A percentile compares a stretch with the other conserved stretches of the same genome.
phyloP scores from a whole-genome alignment of 2,797 vertebrate species.

The Triplophysa yarkandensis region DNA sequence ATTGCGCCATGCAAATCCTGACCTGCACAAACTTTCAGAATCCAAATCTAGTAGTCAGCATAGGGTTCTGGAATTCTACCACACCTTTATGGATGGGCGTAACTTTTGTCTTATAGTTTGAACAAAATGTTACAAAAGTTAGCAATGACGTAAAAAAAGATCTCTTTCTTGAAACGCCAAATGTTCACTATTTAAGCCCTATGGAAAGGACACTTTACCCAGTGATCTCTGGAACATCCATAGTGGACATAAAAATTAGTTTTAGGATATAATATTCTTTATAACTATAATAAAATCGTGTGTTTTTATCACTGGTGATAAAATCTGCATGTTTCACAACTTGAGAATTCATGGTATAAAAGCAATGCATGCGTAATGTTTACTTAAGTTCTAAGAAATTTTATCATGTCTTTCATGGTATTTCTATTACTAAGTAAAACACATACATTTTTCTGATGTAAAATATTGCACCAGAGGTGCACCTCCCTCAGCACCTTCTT shows the following conservation, averaged over 20 bases:
- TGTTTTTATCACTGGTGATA: neutral
- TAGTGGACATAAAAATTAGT: neutral
- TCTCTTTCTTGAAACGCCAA: neutral
- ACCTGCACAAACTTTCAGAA: slow-evolving; percentile 1
- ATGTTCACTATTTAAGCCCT: neutral
- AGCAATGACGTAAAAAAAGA: slow-evolving; percentile 1
- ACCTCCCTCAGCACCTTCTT: slow-evolving; percentile 2
- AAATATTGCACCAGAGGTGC: slow-evolving; percentile 1
- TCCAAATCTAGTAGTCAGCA: neutral
- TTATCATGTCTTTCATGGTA: neutral
- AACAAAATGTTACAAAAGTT: slow-evolving; percentile 23
- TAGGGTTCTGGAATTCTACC: neutral
- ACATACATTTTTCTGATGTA: neutral
- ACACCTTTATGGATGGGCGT: neutral
- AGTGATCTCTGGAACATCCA: neutral
- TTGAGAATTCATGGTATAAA: neutral
- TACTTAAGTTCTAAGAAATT: neutral
- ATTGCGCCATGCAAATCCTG: slow-evolving; percentile 33
- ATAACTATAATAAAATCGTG: neutral
- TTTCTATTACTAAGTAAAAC: neutral
- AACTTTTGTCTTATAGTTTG: neutral
- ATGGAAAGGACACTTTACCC: slow-evolving; percentile 8
- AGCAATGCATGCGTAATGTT: neutral
- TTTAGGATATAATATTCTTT: neutral
- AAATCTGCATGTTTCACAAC: neutral